Evolutionary conservation across 2,113 vertebrate species (phyloP), one percentile per base, ranked within the genome.

Genomic region (Agapornis roseicollis): DNA sequence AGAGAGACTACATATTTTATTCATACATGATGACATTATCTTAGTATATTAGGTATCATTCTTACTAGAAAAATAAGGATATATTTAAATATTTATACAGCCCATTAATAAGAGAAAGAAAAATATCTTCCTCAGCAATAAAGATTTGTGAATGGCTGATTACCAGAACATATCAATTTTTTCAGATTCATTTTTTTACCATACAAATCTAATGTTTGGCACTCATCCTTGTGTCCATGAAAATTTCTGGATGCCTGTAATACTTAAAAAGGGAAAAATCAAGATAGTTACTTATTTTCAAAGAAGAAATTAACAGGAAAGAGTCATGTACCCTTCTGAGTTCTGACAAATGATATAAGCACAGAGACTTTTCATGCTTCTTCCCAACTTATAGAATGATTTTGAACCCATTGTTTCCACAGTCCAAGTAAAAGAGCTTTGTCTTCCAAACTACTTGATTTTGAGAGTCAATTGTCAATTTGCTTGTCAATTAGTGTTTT

Each of bases 71-170:
- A 66, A 58, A 85, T 90, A 50, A n/a, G 28, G 10, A 47, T 80
- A 39, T 60, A 73, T 58, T 90, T 86, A 90, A 91, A 86, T 90
- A 94, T 94, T 90, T 89, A 93, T 90, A 63, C 66, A 84, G 46
- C 6, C 4, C 10, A 65, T 89, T 92, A 74, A 81, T 95, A 49
- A 80, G 42, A 22, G 27, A 80, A 63, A 19, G 42, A 66, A 86
- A 37, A 80, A 81, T 33, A 58, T 66, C 46, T 86, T 37, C 19
- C 18, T 86, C 53, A 60, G 37, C 22, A 73, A 65, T 70, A 56
- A 70, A 86, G 31, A 70, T 56, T 92, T 93, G 77, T 85, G 41
- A 83, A 82, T 81, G 28, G 29, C 24, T 93, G 87, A 90, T 82
- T 94, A 94, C 13, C 6, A 90, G 70, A 71, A 47, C 49, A 44